These are phyloP conservation scores for Mimumesa dahlbomi DNA, from an alignment of 2,888 invertebrate species.

Conservation along the genomic window DNA sequence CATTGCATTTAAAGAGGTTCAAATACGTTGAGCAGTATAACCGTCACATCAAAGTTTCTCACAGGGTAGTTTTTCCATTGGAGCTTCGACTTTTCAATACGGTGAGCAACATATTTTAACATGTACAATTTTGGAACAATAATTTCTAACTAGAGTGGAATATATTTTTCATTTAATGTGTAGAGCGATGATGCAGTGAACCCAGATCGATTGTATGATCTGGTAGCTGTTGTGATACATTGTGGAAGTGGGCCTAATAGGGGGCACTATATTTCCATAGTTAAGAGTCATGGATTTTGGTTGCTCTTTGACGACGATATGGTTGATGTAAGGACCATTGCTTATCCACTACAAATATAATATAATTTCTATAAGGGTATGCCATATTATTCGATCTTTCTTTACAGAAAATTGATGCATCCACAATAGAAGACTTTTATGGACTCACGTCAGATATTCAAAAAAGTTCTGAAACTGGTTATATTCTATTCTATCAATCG, in stretches of 20 bases:
- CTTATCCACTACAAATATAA: background rate
- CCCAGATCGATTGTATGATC: slow-evolving; percentile 98
- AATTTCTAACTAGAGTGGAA: no score
- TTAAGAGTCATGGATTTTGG: slow-evolving; percentile 99
- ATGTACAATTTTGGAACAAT: no score
- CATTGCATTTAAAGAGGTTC: slow-evolving; percentile 97
- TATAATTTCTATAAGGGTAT: background rate
- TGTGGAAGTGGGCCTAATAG: slow-evolving; percentile 99
- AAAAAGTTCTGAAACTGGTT: slow-evolving; percentile 99
- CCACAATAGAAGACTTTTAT: slow-evolving; percentile 99
- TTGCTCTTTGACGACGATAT: slow-evolving; percentile 99
- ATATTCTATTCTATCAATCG: slow-evolving; percentile 99
- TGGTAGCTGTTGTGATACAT: slow-evolving; percentile 99
- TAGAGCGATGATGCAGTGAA: slow-evolving; percentile 99
- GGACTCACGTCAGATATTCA: slow-evolving; percentile 99
- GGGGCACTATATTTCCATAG: slow-evolving; percentile 99
- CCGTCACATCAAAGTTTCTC: slow-evolving; percentile 99
- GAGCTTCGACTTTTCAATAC: slow-evolving; percentile 98
- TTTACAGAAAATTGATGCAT: slow-evolving; percentile 98
- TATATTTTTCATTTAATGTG: slow-evolving; percentile 5
- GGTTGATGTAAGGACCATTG: slow-evolving; percentile 92
- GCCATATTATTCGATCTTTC: slow-evolving; percentile 42
- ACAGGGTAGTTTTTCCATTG: slow-evolving; percentile 98
- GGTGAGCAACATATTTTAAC: slow-evolving; percentile 82
- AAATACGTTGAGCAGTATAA: slow-evolving; percentile 99